Base-by-base conservation (phyloP, 2,797 vertebrate genomes). In the Gastrophryne carolinensis region DNA sequence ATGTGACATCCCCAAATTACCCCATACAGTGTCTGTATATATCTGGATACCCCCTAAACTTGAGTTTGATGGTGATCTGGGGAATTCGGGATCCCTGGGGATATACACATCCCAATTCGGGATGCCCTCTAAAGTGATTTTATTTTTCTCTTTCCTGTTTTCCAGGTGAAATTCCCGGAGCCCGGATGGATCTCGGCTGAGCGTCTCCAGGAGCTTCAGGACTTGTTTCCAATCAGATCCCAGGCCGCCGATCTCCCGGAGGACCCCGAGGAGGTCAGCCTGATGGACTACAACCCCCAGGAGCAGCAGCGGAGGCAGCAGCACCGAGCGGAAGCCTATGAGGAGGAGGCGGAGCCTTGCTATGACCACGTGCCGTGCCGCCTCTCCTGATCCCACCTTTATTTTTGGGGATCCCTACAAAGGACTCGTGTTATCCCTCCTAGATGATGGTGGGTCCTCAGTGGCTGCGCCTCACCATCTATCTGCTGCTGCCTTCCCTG, bases 81-180 rank as follows among this genome's bases (percentile, higher is more conserved):
- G n/a, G n/a, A n/a, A n/a, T n/a, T n/a, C n/a, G n/a, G n/a, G n/a
- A n/a, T n/a, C n/a, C n/a, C n/a, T n/a, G n/a, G n/a, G n/a, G n/a
- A n/a, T n/a, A n/a, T n/a, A n/a, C n/a, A n/a, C n/a, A n/a, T n/a
- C n/a, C n/a, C n/a, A n/a, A n/a, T n/a, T n/a, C n/a, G n/a, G n/a
- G n/a, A 27, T 26, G 1, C 6, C 12, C 17, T 60, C 3, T 9
- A 13, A 13, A 10, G 3, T 10, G 8, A 13, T n/a, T 12, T n/a
- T 34, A 19, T 10, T 15, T 13, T 35, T 37, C 6, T 64, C 11
- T 1, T 12, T 12, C 13, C 8, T 64, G 1, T 32, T 12, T 56
- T 23, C 1, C 82, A 96, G 95, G 90, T 96, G 81, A 93, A 90
- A 65, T 96, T 97, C 71, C 95, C 95, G 0, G 89, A 93, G 2